Conservation (phyloP, 2,113 vertebrate genomes). For the Pachypanchax playfairii region DNA sequence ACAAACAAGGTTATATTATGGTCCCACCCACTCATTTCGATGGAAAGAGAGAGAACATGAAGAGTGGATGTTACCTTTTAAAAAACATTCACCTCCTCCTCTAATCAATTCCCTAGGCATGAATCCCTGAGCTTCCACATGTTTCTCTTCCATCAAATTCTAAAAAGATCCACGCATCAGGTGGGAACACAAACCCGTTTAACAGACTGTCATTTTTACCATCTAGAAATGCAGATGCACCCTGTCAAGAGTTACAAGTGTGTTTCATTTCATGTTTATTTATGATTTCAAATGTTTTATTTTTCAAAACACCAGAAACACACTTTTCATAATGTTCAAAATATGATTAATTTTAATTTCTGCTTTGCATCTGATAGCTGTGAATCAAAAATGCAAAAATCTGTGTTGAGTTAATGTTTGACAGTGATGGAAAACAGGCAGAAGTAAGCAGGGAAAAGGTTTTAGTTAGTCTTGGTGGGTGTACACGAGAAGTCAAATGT, state of each 20-base stretch:
- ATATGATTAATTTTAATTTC: conserved; percentile 31
- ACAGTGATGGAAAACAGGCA: conserved; percentile 1
- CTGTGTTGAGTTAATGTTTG: no score
- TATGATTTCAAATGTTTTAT: conserved; percentile 19
- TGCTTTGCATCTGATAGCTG: conserved; percentile 11
- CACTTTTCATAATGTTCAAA: conserved; percentile 22
- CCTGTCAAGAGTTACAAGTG: conserved; percentile 34
- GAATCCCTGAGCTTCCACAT: conserved; percentile 43
- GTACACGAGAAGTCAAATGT: conserved; percentile 52
- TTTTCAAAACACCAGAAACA: conserved; percentile 36
- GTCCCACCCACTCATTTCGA: conserved; percentile 36
- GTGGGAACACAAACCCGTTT: conserved; percentile 49
- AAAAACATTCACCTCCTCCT: conserved; percentile 49
- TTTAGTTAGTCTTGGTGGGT: neutral
- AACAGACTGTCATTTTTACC: conserved; percentile 54
- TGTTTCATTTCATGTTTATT: conserved; percentile 50
- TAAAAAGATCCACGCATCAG: conserved; percentile 46
- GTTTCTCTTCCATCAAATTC: conserved; percentile 44
- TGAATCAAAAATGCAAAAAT: conserved; percentile 20
- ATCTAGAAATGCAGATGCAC: conserved; percentile 38
- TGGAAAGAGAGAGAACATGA: conserved; percentile 34
- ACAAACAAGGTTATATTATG: conserved; percentile 30
- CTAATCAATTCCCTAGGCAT: conserved; percentile 30
- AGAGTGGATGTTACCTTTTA: conserved; percentile 21
- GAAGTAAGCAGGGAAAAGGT: neutral